Base-by-base conservation (phyloP, 2,113 vertebrate species). In the Prunella himalayana region DNA sequence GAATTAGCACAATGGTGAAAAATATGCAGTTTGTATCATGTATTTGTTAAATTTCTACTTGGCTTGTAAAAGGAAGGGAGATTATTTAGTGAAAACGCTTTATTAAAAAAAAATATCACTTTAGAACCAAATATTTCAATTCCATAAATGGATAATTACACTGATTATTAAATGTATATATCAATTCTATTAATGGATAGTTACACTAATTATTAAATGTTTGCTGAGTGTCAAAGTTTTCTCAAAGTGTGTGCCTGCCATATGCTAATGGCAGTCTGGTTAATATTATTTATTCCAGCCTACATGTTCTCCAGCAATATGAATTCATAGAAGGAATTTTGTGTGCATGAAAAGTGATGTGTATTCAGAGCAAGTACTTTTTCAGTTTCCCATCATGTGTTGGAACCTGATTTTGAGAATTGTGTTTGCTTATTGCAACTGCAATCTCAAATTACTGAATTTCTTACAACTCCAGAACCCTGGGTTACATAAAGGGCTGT, bases 231-330 rank as follows among this genome's bases (percentile, higher is more conserved):
- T 76, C 85, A 89, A 41, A 94, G 49, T 95, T 94, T 82, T 41
- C 81, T 82, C 68, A 9, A 57, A 94, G 35, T 59, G 39, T 66
- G 25, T 93, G 79, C 76, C 76, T 95, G 45, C 94, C 92, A 95
- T 95, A 93, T 95, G 95, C 54, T 92, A 80, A 69, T 79, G 45
- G 68, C 66, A 94, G 65, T 59, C 66, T 95, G 86, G 57, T 76
- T 91, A 76, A 72, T 88, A 50, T 45, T 91, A 93, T 92, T 95
- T 95, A 89, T 89, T 95, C 37, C 73, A 89, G n/a, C 73, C 83
- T 76, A 61, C 70, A 27, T 76, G 37, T 89, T 94, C 94, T 82
- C 70, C 44, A 85, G 87, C 56, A 90, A n/a, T 60, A 57, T 50
- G 41, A 78, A 91, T 92, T 57, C 68, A 31, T 60, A 76, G 75